Evolutionary conservation across 2,797 vertebrate genomes (phyloP), one percentile per base, ranked within the genome.

Genomic region (Sebastes cheni): DNA sequence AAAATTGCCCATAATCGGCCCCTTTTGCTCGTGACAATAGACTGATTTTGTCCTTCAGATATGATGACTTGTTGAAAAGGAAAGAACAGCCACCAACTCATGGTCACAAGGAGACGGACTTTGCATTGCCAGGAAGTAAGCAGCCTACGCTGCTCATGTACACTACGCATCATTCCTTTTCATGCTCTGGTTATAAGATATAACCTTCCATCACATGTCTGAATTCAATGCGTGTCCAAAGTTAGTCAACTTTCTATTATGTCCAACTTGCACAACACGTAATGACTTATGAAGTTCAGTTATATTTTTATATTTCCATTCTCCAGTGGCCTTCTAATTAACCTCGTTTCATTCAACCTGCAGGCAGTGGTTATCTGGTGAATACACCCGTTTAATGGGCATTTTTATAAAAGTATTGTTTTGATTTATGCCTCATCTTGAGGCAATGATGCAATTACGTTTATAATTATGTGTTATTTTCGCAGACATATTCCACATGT

Each of bases 301-400:
- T 81, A 12, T 83, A 84, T 86, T 32, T 80, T 79, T 77, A 50
- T 70, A 80, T 87, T 86, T 62, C 32, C 76, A 82, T 74, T 90
- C 69, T 84, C 34, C 72, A 78, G 60, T 77, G 80, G 56, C 62
- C 71, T 81, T 67, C 74, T 92, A 93, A 94, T 93, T 92, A 94
- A 91, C 88, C 84, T 86, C 5, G 84, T 86, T 90, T 85, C 65
- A 91, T 89, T 82, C 73, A 88, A 88, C 88, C 88, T 88, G 76
- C 79, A 90, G 91, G 87, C 91, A 83, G 29, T 78, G 87, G 91
- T 93, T 92, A 91, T 92, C 86, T 85, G 71, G 77, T 89, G 88
- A 91, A 87, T 76, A 84, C 82, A 89, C 74, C 72, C 72, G 18
- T 90, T 84, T 89, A 81, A 93, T 86, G 83, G 67, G 23, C 7